Base-by-base conservation (phyloP, 2,888 invertebrate genomes). In the Habroteleia sp. region DNA sequence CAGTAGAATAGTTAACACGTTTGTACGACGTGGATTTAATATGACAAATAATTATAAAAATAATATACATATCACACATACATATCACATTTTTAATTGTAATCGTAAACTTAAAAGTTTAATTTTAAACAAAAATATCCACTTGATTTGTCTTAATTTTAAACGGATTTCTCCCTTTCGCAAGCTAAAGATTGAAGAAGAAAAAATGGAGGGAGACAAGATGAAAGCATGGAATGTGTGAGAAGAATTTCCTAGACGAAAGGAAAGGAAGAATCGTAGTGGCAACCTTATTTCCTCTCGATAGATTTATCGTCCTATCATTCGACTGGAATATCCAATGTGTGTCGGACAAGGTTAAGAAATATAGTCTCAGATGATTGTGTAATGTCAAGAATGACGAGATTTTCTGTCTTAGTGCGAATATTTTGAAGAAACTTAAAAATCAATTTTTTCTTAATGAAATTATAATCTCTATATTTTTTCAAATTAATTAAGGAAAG, bases 271-370 rank as follows among this genome's bases (percentile, higher is more conserved):
- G 58, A 54, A 39, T 73, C 48, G 62, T 62, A 60, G 66, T 71
- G 71, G 78, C 78, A 78, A 75, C 66, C 74, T 76, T 76, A 78
- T 76, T 78, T 78, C 71, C 74, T 73, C 41, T 46, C 66, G 78
- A 76, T 78, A 74, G 76, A 78, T 78, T 78, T 78, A 78, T 78
- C 78, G 78, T 69, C 29, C 69, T 33, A 65, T 62, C 73, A 50
- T 76, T 76, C 69, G 74, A 42, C 60, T 37, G 74, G 73, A 75
- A 78, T 78, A 75, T 75, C 76, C 78, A 76, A 75, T 75, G 73
- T 41, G 31, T 29, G 46, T 17, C 29, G 46, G 62, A 71, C 46
- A 25, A 35, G 27, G 17, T 39, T 29, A 50, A 71, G 20, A 71
- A 71, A 62, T 58, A 58, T 42, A 37, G 50, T 60, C 54, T 46